Conservation (phyloP, 2,113 vertebrate genomes). For the Leptobrachium ailaonicum region DNA sequence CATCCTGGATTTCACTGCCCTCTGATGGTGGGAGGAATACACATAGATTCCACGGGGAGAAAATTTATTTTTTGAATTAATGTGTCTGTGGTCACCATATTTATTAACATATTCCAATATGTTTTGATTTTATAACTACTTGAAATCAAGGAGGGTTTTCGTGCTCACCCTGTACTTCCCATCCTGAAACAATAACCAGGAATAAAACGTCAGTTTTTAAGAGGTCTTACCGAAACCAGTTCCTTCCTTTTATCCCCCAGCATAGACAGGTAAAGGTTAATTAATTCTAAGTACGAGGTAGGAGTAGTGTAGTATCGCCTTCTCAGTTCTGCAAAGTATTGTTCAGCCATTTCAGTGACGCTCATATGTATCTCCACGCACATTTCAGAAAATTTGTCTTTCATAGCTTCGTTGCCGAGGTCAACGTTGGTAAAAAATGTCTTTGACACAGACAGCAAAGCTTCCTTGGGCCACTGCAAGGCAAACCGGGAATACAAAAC, state of each 20-base stretch:
- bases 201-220: background rate
- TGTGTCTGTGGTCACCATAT: too few species aligned
- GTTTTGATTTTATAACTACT: too few species aligned
- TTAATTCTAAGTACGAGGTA: constrained; percentile 85
- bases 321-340: constrained; percentile 76
- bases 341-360: constrained; percentile 76
- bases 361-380: constrained; percentile 81
- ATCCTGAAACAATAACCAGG: too few species aligned
- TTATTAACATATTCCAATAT: too few species aligned
- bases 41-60: too few species aligned
- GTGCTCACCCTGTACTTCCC: too few species aligned
- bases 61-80: too few species aligned
- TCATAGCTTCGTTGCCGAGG: constrained; percentile 70
- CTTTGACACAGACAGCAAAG: constrained; percentile 77
- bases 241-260: constrained; percentile 73
- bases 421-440: constrained; percentile 75
- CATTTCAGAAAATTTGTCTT: constrained; percentile 74
- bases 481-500: background rate
- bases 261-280: constrained; percentile 82
- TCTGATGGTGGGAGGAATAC: too few species aligned
- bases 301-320: constrained; percentile 80
- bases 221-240: constrained; percentile 66
- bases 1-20: too few species aligned
- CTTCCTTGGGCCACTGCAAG: constrained; percentile 78
- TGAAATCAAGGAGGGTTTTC: too few species aligned